Evolutionary conservation across 37 sponge, comb jelly and placozoan genomes (phyloP).

Genomic region (Aplysina aerophoba): DNA sequence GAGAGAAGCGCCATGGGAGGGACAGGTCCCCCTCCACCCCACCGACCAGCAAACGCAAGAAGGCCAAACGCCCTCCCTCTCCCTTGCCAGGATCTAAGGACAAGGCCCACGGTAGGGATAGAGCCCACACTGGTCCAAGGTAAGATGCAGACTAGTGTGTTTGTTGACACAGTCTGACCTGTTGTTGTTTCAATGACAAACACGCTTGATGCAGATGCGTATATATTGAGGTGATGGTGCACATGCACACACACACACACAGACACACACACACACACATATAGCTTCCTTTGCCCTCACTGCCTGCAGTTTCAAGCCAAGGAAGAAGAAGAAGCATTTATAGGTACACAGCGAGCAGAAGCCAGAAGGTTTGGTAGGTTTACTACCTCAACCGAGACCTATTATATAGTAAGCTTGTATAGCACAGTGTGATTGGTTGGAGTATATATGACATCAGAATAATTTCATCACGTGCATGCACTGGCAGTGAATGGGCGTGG

Average conservation of each 20-base stretch:
- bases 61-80: constrained; percentile 10
- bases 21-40: not conserved
- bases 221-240: no score
- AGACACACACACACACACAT: constrained; percentile 18
- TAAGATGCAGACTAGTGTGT: constrained; percentile 12
- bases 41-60: not conserved
- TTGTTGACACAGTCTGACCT: not conserved
- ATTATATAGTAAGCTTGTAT: no score
- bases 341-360: no score
- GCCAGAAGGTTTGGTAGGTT: no score
- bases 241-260: constrained; percentile 58
- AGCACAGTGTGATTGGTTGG: no score
- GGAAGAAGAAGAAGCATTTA: no score
- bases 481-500: not conserved
- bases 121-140: constrained; percentile 1
- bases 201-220: not conserved
- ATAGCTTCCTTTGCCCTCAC: not conserved
- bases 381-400: no score
- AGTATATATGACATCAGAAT: not conserved
- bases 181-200: not conserved
- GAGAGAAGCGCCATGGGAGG: not conserved
- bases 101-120: constrained; percentile 16
- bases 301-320: no score
- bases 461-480: not conserved
- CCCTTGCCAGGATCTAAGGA: not conserved